phyloP scores from a whole-genome alignment of 2,113 vertebrate species.

The Okapia johnstoni region DNA sequence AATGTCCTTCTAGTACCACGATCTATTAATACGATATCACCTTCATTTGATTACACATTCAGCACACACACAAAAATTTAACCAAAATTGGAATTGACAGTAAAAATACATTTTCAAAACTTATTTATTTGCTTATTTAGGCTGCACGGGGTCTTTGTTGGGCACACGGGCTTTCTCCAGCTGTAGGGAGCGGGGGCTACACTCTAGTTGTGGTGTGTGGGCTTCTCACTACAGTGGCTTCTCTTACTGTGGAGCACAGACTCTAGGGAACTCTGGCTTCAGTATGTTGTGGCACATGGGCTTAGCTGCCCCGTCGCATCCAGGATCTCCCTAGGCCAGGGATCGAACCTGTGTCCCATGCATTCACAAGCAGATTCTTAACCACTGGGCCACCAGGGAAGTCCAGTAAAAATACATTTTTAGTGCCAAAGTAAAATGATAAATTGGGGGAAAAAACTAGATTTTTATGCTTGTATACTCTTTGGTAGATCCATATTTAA shows the following conservation, averaged over 20 bases:
- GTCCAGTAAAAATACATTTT: not conserved
- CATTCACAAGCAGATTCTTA: not conserved
- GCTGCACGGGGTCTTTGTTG: not conserved
- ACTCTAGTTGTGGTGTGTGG: fast-evolving
- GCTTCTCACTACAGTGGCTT: not conserved
- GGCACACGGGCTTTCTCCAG: not conserved
- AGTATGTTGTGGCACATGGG: not conserved
- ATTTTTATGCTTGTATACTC: not conserved
- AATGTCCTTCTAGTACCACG: not conserved
- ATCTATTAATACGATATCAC: not conserved
- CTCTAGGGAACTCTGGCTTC: not conserved
- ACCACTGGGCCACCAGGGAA: not conserved
- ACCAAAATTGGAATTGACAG: not conserved
- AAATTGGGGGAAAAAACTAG: not conserved
- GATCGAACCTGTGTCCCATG: not conserved
- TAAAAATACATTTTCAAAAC: not conserved
- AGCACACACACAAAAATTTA: not conserved
- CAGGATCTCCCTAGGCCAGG: not conserved
- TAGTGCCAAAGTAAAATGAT: not conserved
- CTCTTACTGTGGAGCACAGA: not conserved
- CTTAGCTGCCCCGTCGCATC: not conserved
- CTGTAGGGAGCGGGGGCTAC: fast-evolving
- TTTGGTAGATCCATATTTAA: not conserved
- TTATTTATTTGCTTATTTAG: not conserved
- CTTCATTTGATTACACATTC: not conserved